Conservation (phyloP, 2,888 invertebrate species). For the Sarcophaga caerulescens region DNA sequence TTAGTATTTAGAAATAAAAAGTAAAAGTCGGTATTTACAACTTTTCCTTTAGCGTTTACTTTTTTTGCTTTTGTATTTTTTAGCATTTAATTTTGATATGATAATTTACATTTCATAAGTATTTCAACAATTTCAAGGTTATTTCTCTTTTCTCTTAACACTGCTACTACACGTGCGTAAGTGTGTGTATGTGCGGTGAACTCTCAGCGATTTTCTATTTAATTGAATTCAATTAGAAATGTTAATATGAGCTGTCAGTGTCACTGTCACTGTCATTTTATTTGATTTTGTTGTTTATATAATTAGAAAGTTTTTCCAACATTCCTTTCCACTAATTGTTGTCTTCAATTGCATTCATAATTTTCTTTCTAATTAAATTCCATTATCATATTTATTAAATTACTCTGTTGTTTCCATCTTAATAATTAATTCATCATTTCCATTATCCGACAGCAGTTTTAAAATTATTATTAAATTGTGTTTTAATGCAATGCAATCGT, state of each 20-base stretch:
- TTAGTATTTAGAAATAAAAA: background rate
- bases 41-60: background rate
- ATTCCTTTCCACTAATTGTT: conserved; percentile 28
- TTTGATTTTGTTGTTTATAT: conserved; percentile 20
- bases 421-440: too few species aligned
- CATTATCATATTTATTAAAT: background rate
- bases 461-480: too few species aligned
- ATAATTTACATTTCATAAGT: conserved; percentile 29
- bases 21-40: background rate
- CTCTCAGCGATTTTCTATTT: background rate
- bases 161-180: background rate
- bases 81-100: background rate
- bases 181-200: background rate
- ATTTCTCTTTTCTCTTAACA: background rate
- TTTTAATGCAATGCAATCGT: too few species aligned
- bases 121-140: conserved; percentile 59
- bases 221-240: conserved; percentile 25
- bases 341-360: background rate
- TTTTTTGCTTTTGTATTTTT: too few species aligned
- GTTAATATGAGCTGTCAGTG: conserved; percentile 8
- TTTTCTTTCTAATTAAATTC: background rate
- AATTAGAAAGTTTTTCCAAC: conserved; percentile 33
- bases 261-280: background rate
- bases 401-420: background rate
- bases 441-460: too few species aligned